These are phyloP conservation scores for Bicyclus anynana DNA, from an alignment of 1,140 invertebrate genomes.

Conservation along the genomic window DNA sequence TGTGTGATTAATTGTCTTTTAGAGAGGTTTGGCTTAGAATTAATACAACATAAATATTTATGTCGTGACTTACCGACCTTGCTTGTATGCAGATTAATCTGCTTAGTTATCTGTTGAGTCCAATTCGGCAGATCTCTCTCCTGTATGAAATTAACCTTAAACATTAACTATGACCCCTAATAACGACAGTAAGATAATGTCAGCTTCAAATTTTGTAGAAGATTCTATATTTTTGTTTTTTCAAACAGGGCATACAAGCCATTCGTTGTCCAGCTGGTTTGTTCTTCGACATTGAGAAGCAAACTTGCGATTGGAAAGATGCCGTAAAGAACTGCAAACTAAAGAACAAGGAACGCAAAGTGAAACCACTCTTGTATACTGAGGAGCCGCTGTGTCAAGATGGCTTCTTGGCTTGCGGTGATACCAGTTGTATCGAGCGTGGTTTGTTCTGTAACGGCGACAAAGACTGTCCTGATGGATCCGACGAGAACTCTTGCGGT, in stretches of 20 bases:
- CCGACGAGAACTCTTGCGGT: conserved; percentile 95
- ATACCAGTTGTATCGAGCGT: conserved; percentile 90
- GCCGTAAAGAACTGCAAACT: conserved; percentile 95
- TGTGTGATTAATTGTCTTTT: conserved; percentile 4
- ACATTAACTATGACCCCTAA: too few species aligned
- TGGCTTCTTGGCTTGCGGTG: conserved; percentile 91
- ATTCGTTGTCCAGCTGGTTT: conserved; percentile 95
- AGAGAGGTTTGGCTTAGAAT: conserved; percentile 2
- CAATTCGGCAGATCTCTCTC: neutral
- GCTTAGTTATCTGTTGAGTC: conserved; percentile 10
- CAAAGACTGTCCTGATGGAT: conserved; percentile 92
- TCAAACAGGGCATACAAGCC: conserved; percentile 89
- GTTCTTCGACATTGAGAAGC: conserved; percentile 96
- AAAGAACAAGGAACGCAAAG: conserved; percentile 93
- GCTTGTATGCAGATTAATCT: conserved; percentile 28
- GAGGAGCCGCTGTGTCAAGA: conserved; percentile 94
- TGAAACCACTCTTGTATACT: conserved; percentile 92
- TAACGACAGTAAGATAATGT: too few species aligned
- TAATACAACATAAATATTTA: conserved; percentile 29
- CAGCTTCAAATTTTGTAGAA: neutral
- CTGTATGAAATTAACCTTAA: too few species aligned
- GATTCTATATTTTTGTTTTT: neutral
- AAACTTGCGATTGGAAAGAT: conserved; percentile 97
- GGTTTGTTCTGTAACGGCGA: conserved; percentile 96
- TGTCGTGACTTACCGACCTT: conserved; percentile 18